Evolutionary conservation across 1,140 invertebrate genomes (phyloP).

Genomic region (Aphelenchoides besseyi): DNA sequence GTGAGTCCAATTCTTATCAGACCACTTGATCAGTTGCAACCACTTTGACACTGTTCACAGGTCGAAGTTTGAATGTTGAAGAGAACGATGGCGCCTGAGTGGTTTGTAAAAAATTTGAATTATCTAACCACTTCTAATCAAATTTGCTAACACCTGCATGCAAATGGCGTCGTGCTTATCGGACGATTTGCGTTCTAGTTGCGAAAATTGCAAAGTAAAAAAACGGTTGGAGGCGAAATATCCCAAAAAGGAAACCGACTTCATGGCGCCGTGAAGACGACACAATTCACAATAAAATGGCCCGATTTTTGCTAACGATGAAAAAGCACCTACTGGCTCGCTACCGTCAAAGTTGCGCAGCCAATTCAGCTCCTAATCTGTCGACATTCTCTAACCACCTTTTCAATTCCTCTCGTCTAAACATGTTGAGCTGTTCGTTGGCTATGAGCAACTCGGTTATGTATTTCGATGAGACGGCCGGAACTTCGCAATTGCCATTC

Average conservation of each 20-base stretch:
- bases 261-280: neutral
- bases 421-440: neutral
- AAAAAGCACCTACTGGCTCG: too few relatives aligned
- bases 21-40: constrained; percentile 2
- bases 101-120: neutral
- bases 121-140: neutral
- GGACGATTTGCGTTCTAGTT: neutral
- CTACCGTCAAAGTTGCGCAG: too few relatives aligned
- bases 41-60: neutral
- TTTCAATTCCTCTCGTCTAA: too few relatives aligned
- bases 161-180: neutral
- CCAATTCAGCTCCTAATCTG: too few relatives aligned
- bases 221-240: neutral
- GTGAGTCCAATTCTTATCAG: neutral
- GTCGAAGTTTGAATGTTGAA: neutral
- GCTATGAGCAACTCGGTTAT: neutral
- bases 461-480: neutral
- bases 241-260: neutral
- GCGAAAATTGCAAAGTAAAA: neutral
- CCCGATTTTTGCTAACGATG: too few relatives aligned
- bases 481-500: neutral
- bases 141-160: neutral
- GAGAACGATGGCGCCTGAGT: neutral
- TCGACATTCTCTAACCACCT: too few relatives aligned
- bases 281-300: too few relatives aligned